Conservation (phyloP, 2,113 vertebrate species). For the Gobius niger region DNA sequence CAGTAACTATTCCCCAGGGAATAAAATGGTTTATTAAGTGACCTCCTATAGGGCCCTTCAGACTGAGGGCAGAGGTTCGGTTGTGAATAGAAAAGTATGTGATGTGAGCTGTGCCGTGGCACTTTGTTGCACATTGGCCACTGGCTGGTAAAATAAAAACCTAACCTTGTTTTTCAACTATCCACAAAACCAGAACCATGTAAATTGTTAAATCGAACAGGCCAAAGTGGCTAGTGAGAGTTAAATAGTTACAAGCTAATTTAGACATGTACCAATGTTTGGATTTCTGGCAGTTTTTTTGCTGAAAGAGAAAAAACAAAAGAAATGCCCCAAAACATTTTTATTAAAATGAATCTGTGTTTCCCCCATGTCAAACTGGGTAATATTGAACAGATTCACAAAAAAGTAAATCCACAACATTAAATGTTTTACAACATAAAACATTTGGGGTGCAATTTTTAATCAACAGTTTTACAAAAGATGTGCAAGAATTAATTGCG, state of each 20-base stretch:
- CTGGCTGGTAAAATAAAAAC: too few species aligned
- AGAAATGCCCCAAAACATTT: too few species aligned
- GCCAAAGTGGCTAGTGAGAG: too few species aligned
- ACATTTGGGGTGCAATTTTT: not conserved
- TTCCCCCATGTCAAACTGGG: not conserved
- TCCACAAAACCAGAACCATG: too few species aligned
- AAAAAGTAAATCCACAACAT: not conserved
- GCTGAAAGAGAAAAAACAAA: too few species aligned
- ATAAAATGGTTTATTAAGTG: slow-evolving; percentile 38
- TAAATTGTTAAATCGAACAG: too few species aligned
- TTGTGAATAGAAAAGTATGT: slow-evolving; percentile 6
- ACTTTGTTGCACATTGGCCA: too few species aligned
- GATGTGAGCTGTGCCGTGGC: not conserved
- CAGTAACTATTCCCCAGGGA: slow-evolving; percentile 32
- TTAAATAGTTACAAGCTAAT: too few species aligned
- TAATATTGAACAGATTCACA: not conserved
- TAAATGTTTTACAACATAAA: not conserved
- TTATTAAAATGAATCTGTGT: too few species aligned
- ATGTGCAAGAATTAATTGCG: not conserved
- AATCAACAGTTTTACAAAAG: not conserved
- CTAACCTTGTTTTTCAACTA: too few species aligned
- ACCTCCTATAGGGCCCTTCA: slow-evolving; percentile 32
- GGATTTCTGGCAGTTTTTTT: too few species aligned
- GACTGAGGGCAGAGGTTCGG: slow-evolving; percentile 35
- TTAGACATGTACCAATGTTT: too few species aligned